Evolutionary conservation across 1,140 invertebrate genomes (phyloP), one percentile per base, ranked within the genome.

Genomic region (Anoplolepis gracilipes): DNA sequence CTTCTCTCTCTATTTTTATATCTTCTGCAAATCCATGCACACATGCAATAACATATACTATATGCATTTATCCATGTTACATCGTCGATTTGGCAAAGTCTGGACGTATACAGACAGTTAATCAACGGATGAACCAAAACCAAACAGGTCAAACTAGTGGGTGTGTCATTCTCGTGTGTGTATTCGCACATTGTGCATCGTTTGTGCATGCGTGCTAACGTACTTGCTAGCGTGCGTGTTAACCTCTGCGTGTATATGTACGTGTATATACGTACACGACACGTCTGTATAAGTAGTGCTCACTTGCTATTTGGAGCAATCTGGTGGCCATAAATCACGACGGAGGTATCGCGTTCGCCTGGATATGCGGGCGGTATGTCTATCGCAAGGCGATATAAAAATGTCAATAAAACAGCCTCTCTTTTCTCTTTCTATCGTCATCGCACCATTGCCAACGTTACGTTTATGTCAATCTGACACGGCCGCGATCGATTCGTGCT

Each of bases 71-170:
- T 36, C 28, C 57, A 28, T 28, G 39, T 72, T 36, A 67, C 67
- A 67, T 61, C 49, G 49, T 53, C 67, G 39, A 62, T 39, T 77
- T 72, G 77, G 55, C 84, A 81, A 88, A 85, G 64, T 49, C 76
- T 57, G 84, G 73, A 36, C 88, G 85, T 90, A 87, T 87, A 89
- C 90, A 88, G 82, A 77, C 76, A 85, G 90, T 92, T 93, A 92
- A 92, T 93, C 92, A 92, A 89, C 82, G 88, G 88, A 92, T 91
- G 91, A 92, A 90, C 90, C 89, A 87, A 92, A 91, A 92, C 87
- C 85, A 87, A 91, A 90, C 89, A 69, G 85, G 91, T 86, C 86
- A 85, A 91, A 92, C 85, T 75, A 87, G 62, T 90, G 91, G 92
- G 90, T 90, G 89, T 91, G 91, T 90, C 87, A 65, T 62, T 84